Evolutionary conservation across 2,888 invertebrate species (phyloP), one percentile per base, ranked within the genome.

Genomic region (Synergus japonicus): DNA sequence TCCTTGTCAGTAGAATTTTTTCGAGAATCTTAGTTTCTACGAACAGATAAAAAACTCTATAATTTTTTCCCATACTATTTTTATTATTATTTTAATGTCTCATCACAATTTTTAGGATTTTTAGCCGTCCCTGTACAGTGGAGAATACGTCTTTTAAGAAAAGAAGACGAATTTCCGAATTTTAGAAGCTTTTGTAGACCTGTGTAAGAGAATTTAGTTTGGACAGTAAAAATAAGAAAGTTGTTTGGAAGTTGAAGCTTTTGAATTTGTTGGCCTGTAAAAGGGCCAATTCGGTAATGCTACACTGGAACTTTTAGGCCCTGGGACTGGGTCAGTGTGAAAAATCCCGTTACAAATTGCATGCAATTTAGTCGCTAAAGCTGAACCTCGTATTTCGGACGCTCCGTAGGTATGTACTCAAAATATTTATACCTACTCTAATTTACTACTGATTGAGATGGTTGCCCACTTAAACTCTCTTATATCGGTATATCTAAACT

Each of bases 361-460:
- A 69, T 69, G 69, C 69, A 69, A 69, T 69, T 49, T 37, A 69
- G 69, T 69, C 46, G 69, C 49, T 29, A 69, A 69, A 69, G 29
- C 22, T 29, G 44, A 44, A 43, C 1, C 22, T 15, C 37, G 22
- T 69, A 29, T 69, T 54, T 15, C 10, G 15, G 4, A 49, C 29
- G 46, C 22, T 46, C 49, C 22, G 18, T 1, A 10, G n/a, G 67
- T 22, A 12, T 7, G 7, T 44, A 46, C 69, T 69, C 49, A 69
- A 69, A 69, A 69, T 69, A 69, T 69, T 69, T 69, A 69, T 49
- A 69, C 69, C 69, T 69, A 69, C 49, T 37, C 49, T 69, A 69
- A 69, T 69, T 54, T 69, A 54, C 69, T 49, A 54, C 49, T n/a
- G 29, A 54, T 54, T 54, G 49, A 29, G 69, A 37, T n/a, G 69